phyloP scores from a whole-genome alignment of 2,888 invertebrate species.

The Incurvaria masculella region DNA sequence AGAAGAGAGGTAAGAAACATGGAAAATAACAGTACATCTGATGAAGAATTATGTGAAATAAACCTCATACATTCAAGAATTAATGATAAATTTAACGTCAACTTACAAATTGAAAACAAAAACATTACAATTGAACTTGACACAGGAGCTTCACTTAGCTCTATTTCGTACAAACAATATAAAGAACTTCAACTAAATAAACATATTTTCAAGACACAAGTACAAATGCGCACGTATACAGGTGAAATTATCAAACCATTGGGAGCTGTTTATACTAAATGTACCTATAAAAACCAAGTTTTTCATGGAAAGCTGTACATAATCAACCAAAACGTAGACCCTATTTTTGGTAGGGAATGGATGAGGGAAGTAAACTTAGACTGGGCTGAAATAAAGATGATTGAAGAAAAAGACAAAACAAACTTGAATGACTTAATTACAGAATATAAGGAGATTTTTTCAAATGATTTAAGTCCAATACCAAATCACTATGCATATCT shows the following conservation, averaged over 20 bases:
- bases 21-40: no score
- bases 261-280: conserved; percentile 3
- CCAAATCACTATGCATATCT: conserved; percentile 3
- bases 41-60: no score
- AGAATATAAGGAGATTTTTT: no score
- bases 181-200: conserved; percentile 3
- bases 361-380: no score
- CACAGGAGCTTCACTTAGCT: conserved; percentile 7
- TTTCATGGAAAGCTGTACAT: conserved; percentile 3
- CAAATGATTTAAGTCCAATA: conserved; percentile 5
- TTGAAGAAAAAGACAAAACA: no score
- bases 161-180: conserved; percentile 1
- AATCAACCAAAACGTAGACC: conserved; percentile 2
- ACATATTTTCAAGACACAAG: background rate
- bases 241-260: conserved; percentile 2
- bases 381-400: no score
- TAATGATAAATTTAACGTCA: background rate
- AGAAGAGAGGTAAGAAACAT: no score
- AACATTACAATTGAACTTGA: conserved; percentile 10
- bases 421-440: no score
- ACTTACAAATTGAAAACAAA: conserved; percentile 11
- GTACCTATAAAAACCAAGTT: background rate
- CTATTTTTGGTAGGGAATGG: conserved; percentile 12
- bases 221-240: conserved; percentile 1
- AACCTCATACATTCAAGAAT: no score